Evolutionary conservation across 2,888 invertebrate species (phyloP), one percentile per base, ranked within the genome.

Genomic region (Phrixothrix hirtus): DNA sequence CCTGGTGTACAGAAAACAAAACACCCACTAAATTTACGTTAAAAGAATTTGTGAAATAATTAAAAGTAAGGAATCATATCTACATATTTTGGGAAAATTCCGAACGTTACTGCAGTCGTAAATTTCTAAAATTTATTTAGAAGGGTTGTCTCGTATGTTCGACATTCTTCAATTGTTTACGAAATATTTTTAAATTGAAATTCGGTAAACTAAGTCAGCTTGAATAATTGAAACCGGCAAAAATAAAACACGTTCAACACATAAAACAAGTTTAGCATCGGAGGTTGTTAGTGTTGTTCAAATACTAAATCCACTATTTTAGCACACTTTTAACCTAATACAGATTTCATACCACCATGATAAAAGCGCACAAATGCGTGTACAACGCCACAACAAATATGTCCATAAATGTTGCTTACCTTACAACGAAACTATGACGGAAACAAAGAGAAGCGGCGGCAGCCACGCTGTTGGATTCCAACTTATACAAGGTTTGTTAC

Each of bases 391-490:
- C 21, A 5, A 5, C 7, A 21, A 30, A 13, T 12, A 2, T 12
- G 14, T 29, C 17, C 17, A 41, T 45, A 44, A 42, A 58, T 59
- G 55, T 56, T 51, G 64, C 76, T 75, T 72, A 76, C 76, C 75
- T 75, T 73, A 67, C 57, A 63, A 70, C 63, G 65, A 69, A 68
- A 65, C 62, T 58, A 64, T 69, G 70, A 69, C 69, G 73, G 75
- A 74, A 75, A 75, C 75, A 76, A 76, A 76, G 75, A 72, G 72
- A 74, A 73, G 74, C 75, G 68, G 70, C 69, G 65, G 68, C 60
- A 75, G 76, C 76, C 76, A 76, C 76, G 76, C 76, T 76, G 76
- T 66, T 75, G 69, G 66, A 65, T 69, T 70, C 66, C 67, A 69
- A 68, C 66, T 70, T 63, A 66, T 66, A 66, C 67, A 60, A 64